These are phyloP conservation scores for Agriopis leucophaearia DNA, from an alignment of 2,888 invertebrate genomes.

Conservation along the genomic window DNA sequence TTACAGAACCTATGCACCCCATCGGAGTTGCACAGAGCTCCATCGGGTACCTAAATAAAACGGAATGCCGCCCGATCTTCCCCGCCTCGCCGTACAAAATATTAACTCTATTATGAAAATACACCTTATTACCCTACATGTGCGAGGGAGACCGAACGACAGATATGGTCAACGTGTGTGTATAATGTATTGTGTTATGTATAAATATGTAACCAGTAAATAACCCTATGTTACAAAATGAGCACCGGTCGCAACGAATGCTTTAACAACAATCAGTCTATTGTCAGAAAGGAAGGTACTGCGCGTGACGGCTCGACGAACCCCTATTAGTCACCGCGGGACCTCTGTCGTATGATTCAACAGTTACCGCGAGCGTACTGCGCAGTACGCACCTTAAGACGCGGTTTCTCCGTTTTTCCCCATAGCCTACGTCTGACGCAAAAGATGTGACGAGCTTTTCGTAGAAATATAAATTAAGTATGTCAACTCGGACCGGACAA, in stretches of 20 bases:
- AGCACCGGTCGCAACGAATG: constrained; percentile 86
- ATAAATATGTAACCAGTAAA: constrained; percentile 81
- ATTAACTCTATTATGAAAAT: constrained; percentile 80
- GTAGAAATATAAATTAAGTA: constrained; percentile 25
- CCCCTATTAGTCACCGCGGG: constrained; percentile 65
- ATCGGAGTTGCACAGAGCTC: constrained; percentile 52
- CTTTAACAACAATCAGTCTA: constrained; percentile 86
- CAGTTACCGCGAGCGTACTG: constrained; percentile 39
- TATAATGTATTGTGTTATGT: constrained; percentile 64
- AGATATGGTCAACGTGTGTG: constrained; percentile 73
- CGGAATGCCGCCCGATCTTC: constrained; percentile 66
- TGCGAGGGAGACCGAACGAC: constrained; percentile 66
- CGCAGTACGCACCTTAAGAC: constrained; percentile 8
- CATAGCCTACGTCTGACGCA: constrained; percentile 30
- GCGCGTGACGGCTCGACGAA: constrained; percentile 67
- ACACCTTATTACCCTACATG: constrained; percentile 66
- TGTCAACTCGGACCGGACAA: constrained; percentile 12
- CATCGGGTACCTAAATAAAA: constrained; percentile 76
- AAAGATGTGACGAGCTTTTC: constrained; percentile 13
- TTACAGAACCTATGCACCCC: constrained; percentile 48
- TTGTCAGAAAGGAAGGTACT: constrained; percentile 84
- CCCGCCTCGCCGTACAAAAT: constrained; percentile 71
- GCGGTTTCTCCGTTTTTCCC: constrained; percentile 33
- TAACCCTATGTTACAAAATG: constrained; percentile 83
- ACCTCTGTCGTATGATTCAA: constrained; percentile 42